Percentiles rank a stretch among this genome's conserved stretches.
phyloP scores from a whole-genome alignment of 64 coral and sea anemone genomes.

The Montipora sp. region DNA sequence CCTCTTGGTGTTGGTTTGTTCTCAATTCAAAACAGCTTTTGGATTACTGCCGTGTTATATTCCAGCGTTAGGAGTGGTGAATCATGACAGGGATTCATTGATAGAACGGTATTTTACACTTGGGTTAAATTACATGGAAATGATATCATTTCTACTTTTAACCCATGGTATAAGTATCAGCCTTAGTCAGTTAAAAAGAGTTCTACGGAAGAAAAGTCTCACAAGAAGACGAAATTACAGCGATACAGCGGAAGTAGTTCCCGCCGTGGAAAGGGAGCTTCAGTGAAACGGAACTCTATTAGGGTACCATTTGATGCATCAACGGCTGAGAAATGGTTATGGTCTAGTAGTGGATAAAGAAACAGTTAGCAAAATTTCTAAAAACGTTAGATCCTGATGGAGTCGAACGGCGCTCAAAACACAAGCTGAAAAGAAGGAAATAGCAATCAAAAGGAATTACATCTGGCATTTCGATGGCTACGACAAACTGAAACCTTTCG shows the following conservation, averaged over 20 bases:
- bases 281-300: not conserved
- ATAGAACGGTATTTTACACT: not conserved
- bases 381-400: not conserved
- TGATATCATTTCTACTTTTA: not conserved
- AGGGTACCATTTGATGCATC: not conserved
- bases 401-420: too few relatives aligned
- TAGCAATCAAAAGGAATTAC: too few relatives aligned
- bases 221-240: not conserved
- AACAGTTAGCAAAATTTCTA: not conserved
- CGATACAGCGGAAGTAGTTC: not conserved
- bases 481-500: too few relatives aligned
- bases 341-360: not conserved
- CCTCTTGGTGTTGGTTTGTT: not conserved
- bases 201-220: not conserved
- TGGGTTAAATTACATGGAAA: not conserved
- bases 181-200: not conserved
- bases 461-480: too few relatives aligned
- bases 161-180: not conserved
- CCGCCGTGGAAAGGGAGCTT: not conserved
- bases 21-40: not conserved
- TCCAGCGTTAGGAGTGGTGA: not conserved
- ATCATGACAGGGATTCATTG: not conserved
- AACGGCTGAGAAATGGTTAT: not conserved
- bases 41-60: not conserved
- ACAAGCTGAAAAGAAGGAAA: too few relatives aligned